phyloP scores from a whole-genome alignment of 2,888 invertebrate species.

The Neocrepidodera transversa region DNA sequence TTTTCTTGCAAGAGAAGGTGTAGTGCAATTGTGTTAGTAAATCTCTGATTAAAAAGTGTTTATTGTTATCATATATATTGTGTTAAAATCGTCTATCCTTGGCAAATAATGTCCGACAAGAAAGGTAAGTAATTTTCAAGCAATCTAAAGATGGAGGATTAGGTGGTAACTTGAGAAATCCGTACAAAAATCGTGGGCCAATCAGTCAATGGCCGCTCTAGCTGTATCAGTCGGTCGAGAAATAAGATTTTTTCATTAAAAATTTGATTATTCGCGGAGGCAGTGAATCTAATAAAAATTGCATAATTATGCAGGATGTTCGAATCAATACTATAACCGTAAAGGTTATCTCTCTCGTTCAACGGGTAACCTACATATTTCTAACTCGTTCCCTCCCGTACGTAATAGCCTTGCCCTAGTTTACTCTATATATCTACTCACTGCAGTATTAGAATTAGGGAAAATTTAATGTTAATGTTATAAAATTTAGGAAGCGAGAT shows the following conservation, averaged over 20 bases:
- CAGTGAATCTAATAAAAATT: slow-evolving; percentile 47
- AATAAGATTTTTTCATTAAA: slow-evolving; percentile 20
- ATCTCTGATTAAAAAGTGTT: slow-evolving; percentile 35
- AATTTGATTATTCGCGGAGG: slow-evolving; percentile 30
- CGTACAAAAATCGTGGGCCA: slow-evolving; percentile 15
- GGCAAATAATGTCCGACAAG: slow-evolving; percentile 50
- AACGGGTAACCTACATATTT: slow-evolving; percentile 51
- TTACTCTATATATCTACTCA: too few relatives aligned
- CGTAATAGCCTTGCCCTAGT: slow-evolving; percentile 61
- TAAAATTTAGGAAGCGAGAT: slow-evolving; percentile 57
- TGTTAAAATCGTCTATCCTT: slow-evolving; percentile 31
- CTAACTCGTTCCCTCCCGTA: slow-evolving; percentile 55
- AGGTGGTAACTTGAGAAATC: slow-evolving; percentile 30
- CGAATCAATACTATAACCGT: slow-evolving; percentile 59
- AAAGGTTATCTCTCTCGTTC: slow-evolving; percentile 56
- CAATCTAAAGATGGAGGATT: slow-evolving; percentile 40
- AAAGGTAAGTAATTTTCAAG: slow-evolving; percentile 48
- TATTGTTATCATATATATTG: slow-evolving; percentile 37
- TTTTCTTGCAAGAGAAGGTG: slow-evolving; percentile 34
- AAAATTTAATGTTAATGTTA: slow-evolving; percentile 44
- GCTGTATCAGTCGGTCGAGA: slow-evolving; percentile 5
- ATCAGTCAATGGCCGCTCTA: slow-evolving; percentile 9
- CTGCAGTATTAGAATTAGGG: slow-evolving; percentile 53
- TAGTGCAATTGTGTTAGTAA: slow-evolving; percentile 35
- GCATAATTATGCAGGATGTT: slow-evolving; percentile 59